These are phyloP conservation scores for Sebastes aleutianus DNA, from an alignment of 2,797 vertebrate genomes.

Conservation along the genomic window DNA sequence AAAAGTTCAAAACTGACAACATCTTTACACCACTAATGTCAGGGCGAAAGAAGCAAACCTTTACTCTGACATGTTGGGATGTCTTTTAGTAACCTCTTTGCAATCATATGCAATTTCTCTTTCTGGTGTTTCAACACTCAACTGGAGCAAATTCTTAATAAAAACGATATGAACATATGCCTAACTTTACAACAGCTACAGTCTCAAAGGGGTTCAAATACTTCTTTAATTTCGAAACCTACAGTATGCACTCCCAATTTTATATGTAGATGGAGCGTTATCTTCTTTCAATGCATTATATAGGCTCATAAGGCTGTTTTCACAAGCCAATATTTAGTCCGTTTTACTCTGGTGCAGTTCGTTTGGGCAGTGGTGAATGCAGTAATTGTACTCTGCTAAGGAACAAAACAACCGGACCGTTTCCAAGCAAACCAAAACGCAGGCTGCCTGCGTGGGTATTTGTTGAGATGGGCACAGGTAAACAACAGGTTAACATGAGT, in stretches of 20 bases:
- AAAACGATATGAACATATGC: background rate
- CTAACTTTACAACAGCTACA: background rate
- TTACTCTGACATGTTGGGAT: background rate
- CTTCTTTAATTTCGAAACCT: background rate
- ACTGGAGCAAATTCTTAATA: background rate
- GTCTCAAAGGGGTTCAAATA: background rate
- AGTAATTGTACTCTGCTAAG: background rate
- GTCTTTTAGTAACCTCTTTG: conserved; percentile 8
- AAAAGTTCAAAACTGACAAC: background rate
- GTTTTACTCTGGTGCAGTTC: background rate
- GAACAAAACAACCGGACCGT: too few species aligned
- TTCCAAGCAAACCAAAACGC: background rate
- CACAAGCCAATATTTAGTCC: background rate
- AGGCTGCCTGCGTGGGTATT: background rate
- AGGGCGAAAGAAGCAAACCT: background rate
- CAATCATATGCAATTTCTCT: conserved; percentile 24
- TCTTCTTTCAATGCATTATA: background rate
- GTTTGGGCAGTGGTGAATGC: background rate
- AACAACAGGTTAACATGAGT: background rate
- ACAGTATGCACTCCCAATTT: background rate
- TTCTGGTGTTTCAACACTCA: background rate
- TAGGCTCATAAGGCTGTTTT: too few species aligned
- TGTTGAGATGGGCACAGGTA: background rate
- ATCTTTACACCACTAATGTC: background rate
- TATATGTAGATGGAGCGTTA: background rate